Conservation (phyloP, 2,113 vertebrate species). For the Eurystomus gularis region DNA sequence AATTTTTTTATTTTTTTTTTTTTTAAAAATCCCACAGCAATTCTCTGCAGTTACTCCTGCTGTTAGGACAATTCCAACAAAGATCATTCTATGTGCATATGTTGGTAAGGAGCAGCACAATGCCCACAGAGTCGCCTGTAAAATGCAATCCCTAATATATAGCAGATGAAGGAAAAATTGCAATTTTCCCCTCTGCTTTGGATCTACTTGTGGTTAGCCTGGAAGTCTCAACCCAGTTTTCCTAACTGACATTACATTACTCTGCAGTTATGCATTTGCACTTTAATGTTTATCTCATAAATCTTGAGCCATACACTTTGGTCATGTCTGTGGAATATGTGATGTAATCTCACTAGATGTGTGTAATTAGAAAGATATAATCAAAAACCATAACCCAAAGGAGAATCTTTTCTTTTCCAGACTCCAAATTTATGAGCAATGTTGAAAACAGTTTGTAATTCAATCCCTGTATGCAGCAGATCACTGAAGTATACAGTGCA, state of each 20-base stretch:
- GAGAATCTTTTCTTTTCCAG: constrained; percentile 3
- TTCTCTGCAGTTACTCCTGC: neutral
- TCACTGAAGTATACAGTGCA: neutral
- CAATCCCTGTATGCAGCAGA: neutral
- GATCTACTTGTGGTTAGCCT: neutral
- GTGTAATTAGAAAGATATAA: constrained; percentile 65
- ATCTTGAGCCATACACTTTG: constrained; percentile 52
- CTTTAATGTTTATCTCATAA: constrained; percentile 61
- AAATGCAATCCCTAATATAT: neutral
- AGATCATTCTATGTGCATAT: neutral
- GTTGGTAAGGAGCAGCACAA: neutral
- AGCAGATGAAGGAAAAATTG: neutral
- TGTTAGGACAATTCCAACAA: neutral
- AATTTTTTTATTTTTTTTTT: neutral
- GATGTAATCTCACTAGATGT: constrained; percentile 68
- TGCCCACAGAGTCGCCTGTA: neutral
- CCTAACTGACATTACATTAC: constrained; percentile 40
- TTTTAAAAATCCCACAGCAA: neutral
- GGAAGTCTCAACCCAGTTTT: constrained; percentile 21
- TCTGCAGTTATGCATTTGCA: constrained; percentile 15
- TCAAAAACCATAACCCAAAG: constrained; percentile 58
- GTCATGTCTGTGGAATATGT: constrained; percentile 66
- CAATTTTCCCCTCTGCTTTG: constrained; percentile 13
- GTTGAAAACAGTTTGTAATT: constrained; percentile 12
- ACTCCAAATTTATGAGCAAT: neutral